Conservation (phyloP, 2,113 vertebrate genomes). For the Fregetta grallaria region DNA sequence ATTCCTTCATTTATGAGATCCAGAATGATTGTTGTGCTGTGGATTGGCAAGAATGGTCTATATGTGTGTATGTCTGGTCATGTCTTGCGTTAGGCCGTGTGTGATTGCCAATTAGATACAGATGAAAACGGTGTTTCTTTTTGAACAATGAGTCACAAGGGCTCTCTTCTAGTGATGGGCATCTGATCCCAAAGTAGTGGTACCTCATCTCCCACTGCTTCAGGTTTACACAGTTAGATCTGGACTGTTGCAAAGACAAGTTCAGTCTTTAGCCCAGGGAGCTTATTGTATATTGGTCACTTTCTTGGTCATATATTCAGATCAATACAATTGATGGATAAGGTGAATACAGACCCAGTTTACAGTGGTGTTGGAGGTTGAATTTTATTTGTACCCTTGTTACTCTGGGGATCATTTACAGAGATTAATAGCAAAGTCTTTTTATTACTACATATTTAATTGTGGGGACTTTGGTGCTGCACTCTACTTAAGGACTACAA, state of each 20-base stretch:
- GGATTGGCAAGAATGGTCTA: not conserved
- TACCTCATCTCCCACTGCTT: not conserved
- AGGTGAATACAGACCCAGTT: not conserved
- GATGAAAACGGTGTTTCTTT: not conserved
- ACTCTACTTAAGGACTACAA: not conserved
- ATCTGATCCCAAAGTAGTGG: not conserved
- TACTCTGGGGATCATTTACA: not conserved
- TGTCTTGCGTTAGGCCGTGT: not conserved
- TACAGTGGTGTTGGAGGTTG: not conserved
- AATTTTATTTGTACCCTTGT: not conserved
- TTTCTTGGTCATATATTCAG: not conserved
- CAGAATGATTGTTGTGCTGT: not conserved
- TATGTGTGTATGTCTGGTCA: not conserved
- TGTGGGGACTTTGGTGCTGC: not conserved
- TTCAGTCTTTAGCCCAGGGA: not conserved
- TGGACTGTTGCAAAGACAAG: not conserved
- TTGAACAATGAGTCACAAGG: not conserved
- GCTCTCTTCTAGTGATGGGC: not conserved
- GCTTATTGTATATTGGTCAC: not conserved
- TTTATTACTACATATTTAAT: not conserved
- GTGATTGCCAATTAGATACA: not conserved
- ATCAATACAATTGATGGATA: not conserved
- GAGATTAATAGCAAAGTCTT: not conserved
- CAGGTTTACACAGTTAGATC: not conserved
- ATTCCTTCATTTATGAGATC: not conserved